Evolutionary conservation across 2,113 vertebrate genomes (phyloP), one percentile per base, ranked within the genome.

Genomic region (Marcusenius ussheri): DNA sequence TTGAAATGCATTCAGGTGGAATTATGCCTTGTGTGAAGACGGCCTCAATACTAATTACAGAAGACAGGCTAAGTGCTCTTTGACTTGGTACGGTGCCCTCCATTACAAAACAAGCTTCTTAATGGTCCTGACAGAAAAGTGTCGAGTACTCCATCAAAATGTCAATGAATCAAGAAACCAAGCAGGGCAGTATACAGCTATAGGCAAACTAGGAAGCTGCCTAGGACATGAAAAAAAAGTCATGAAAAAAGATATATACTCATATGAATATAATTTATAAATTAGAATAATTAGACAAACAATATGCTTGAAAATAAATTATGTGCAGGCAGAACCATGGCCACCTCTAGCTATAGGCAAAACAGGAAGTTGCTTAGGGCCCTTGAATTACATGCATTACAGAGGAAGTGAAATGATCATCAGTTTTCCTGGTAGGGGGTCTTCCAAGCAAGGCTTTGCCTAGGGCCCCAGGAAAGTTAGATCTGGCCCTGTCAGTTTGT

Each of bases 1-100:
- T 62, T 46, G 8, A 53, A 35, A 45, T 27, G 80, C n/a, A 85
- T 85, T 89, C 6, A n/a, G 53, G 85, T 46, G 21, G 39, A 62
- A 89, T n/a, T 83, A 58, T 42, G 51, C 39, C 24, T 21, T 62
- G 80, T n/a, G 89, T 62, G 46, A 80, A 83, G 39, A 89, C 13
- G 24, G 19, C 45, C 74, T 50, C 49, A 31, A 19, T 89, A 56
- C 47, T 53, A 27, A 56, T 47, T 19, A 83, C 80, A 50, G 88
- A 70, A 83, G 74, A n/a, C 74, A 83, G 74, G 49, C 88, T 49
- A 83, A 51, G 74, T n/a, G 39, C 7, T 42, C 6, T 31, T 89
- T 53, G 74, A 83, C 49, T 89, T 66, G 62, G 62, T 70, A 70
- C 3, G 10, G 62, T 5, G 27, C 62, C 62, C 27, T 70, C n/a